Base-by-base conservation (phyloP, 2,888 invertebrate genomes). In the Horisme vitalbata region DNA sequence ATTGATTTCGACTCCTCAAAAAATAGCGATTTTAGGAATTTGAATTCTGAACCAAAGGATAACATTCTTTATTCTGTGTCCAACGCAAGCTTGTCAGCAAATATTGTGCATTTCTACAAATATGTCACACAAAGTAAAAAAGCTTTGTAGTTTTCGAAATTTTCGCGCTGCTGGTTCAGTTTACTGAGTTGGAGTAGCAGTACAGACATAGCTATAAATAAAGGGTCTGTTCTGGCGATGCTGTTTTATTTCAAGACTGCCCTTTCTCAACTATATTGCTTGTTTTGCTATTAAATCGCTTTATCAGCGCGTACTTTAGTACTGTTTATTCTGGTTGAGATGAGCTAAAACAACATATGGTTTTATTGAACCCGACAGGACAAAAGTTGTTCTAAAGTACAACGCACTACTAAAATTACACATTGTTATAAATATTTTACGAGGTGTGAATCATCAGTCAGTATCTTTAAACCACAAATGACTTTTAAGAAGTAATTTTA, bases 171-270 rank as follows among this genome's bases (percentile, higher is more conserved):
- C 44, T 37, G n/a, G 4, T 18, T 26, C 12, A 31, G 14, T 31
- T 18, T 34, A 43, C 37, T 33, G 14, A 14, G 47, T 33, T 18
- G 24, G 24, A 11, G 27, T 38, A n/a, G 33, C 34, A 39, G 39
- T 39, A 44, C 4, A 18, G 18, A 18, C 1, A 49, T 23, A 41
- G 28, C 44, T 55, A 55, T 55, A 52, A 39, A 50, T 54, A 53
- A 41, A 55, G 39, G 41, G 41, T 38, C 24, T 33, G 31, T 48
- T 37, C 14, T 18, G 38, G 31, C 50, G 23, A 30, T 36, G 32
- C 56, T 51, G 57, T 32, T 54, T 53, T 57, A 54, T 51, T 51
- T 58, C 35, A 43, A 38, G 49, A 48, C 39, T 43, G 55, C 51
- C 51, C 59, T 59, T 54, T 55, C 23, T 55, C 10, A 8, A 15